phyloP scores from a whole-genome alignment of 2,113 vertebrate species.

The Petroica traversi region DNA sequence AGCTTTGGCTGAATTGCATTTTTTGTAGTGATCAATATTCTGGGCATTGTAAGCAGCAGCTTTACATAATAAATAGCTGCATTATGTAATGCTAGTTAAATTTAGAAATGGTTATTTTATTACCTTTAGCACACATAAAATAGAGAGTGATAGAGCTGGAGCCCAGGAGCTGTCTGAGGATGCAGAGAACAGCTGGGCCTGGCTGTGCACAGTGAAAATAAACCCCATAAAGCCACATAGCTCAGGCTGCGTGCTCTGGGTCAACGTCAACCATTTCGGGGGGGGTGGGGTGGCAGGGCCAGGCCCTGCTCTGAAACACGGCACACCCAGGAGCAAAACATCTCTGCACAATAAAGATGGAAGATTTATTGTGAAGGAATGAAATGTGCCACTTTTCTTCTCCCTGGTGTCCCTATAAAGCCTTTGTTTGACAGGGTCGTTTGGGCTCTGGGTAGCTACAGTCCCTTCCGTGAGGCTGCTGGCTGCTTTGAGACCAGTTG shows the following conservation, averaged over 20 bases:
- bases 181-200: not conserved
- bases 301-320: not conserved
- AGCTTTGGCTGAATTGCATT: constrained; percentile 43
- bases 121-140: constrained; percentile 65
- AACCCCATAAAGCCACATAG: not conserved
- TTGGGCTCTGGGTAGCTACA: constrained; percentile 6
- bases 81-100: constrained; percentile 74
- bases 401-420: constrained; percentile 61
- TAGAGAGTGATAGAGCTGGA: constrained; percentile 27
- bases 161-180: constrained; percentile 36
- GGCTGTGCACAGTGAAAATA: not conserved
- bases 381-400: constrained; percentile 55
- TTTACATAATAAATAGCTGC: constrained; percentile 72
- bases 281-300: not conserved
- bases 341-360: constrained; percentile 49
- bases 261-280: not conserved
- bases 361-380: constrained; percentile 67
- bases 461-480: not conserved
- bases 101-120: constrained; percentile 75
- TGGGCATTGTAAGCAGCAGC: constrained; percentile 61
- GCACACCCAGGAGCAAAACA: constrained; percentile 4
- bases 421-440: constrained; percentile 47
- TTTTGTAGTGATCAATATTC: constrained; percentile 63
- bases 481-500: constrained; percentile 53
- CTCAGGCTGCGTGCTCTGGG: not conserved